Evolutionary conservation across 2,888 invertebrate species (phyloP).

Genomic region (Agriopis marginaria): DNA sequence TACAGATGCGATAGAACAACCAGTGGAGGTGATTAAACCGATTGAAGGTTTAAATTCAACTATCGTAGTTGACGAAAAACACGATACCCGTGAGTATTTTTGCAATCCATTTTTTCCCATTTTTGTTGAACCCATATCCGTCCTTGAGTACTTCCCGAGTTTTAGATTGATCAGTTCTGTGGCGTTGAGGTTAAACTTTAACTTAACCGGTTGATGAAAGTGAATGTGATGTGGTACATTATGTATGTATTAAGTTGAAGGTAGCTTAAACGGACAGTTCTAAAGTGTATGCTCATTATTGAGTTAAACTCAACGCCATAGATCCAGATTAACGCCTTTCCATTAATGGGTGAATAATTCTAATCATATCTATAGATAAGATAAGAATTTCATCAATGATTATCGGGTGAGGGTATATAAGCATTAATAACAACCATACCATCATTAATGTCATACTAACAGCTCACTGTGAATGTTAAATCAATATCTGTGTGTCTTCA

Average conservation of each 20-base stretch:
- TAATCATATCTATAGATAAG: constrained; percentile 71
- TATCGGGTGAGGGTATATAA: constrained; percentile 61
- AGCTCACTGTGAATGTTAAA: constrained; percentile 69
- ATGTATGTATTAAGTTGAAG: constrained; percentile 38
- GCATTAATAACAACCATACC: constrained; percentile 65
- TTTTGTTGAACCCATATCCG: constrained; percentile 61
- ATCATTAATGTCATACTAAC: constrained; percentile 64
- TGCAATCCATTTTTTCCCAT: constrained; percentile 56
- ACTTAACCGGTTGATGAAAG: constrained; percentile 56
- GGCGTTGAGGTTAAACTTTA: constrained; percentile 57
- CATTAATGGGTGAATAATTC: constrained; percentile 68
- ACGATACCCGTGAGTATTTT: constrained; percentile 82
- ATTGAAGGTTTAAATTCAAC: constrained; percentile 75
- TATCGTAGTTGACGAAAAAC: constrained; percentile 75
- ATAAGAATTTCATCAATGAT: constrained; percentile 62
- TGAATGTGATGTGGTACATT: constrained; percentile 56
- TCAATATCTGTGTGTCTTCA: constrained; percentile 84
- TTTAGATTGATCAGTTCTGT: constrained; percentile 61
- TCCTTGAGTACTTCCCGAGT: constrained; percentile 58
- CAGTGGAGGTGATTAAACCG: constrained; percentile 80
- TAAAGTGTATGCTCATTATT: constrained; percentile 13
- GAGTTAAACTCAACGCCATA: constrained; percentile 52
- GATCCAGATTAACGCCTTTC: constrained; percentile 63
- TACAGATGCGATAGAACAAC: constrained; percentile 80
- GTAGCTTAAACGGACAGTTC: constrained; percentile 17